These are phyloP conservation scores for Dolichopus griseipennis DNA, from an alignment of 2,888 invertebrate genomes.

Conservation along the genomic window DNA sequence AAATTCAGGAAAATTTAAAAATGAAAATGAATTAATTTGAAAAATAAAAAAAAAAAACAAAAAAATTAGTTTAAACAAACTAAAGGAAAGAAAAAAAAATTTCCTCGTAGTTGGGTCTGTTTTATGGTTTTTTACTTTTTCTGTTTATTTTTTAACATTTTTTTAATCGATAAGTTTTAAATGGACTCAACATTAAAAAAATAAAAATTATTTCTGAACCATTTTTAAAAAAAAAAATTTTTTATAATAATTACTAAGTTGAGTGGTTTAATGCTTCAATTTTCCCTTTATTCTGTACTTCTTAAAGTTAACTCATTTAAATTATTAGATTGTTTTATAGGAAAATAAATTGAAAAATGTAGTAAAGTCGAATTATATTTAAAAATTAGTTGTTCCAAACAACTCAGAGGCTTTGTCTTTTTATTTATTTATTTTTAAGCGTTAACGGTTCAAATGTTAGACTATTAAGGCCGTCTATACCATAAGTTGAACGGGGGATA, in stretches of 20 bases:
- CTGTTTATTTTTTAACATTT: background rate
- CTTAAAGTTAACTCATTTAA: background rate
- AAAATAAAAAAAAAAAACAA: background rate
- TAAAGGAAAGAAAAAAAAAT: background rate
- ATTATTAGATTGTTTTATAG: too few species aligned
- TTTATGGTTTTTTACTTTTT: too few species aligned
- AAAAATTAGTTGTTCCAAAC: too few species aligned
- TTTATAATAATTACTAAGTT: conserved; percentile 2
- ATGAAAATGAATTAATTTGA: background rate
- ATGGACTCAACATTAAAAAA: background rate
- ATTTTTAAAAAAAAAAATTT: background rate
- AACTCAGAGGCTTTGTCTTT: too few species aligned
- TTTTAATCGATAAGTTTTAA: background rate
- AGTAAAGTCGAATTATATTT: too few species aligned
- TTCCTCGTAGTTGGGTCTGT: background rate
- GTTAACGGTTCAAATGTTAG: too few species aligned
- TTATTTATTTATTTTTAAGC: too few species aligned
- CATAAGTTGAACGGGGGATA: too few species aligned
- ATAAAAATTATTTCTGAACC: background rate
- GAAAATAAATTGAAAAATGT: too few species aligned
- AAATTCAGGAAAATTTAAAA: background rate
- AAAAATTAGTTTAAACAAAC: background rate
- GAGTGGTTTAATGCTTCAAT: conserved; percentile 1
- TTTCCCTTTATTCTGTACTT: background rate
- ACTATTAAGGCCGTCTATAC: too few species aligned